Evolutionary conservation across 1,140 invertebrate species (phyloP).

Genomic region (Trichoplusia ni): DNA sequence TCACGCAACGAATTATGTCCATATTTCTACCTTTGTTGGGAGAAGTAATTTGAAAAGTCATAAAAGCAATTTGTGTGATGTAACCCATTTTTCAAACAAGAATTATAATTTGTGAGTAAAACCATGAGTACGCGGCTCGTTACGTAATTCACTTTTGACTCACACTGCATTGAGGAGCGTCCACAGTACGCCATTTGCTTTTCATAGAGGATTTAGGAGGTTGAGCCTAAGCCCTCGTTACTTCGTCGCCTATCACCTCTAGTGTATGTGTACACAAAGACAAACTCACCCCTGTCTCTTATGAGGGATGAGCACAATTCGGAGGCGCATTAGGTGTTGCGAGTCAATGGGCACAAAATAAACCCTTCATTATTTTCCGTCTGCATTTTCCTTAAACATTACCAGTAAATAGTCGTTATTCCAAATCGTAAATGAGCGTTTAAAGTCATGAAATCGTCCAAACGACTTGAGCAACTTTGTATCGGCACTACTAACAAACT

Average conservation of each 20-base stretch:
- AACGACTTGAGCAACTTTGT: too few relatives aligned
- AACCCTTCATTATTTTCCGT: not conserved
- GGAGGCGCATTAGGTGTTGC: not conserved
- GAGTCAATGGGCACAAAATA: constrained; percentile 7
- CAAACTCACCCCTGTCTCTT: constrained; percentile 4
- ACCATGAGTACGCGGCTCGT: too few relatives aligned
- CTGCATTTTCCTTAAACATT: not conserved
- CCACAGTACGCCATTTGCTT: too few relatives aligned
- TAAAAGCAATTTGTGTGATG: constrained; percentile 16
- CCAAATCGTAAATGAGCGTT: not conserved
- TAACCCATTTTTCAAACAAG: not conserved
- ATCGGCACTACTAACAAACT: too few relatives aligned
- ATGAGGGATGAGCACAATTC: not conserved
- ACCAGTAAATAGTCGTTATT: not conserved
- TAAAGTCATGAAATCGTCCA: too few relatives aligned
- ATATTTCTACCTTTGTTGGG: constrained; percentile 13
- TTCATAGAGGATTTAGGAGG: too few relatives aligned
- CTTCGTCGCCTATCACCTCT: not conserved
- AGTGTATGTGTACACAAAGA: not conserved
- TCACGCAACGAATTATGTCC: constrained; percentile 26
- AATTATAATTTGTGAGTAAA: not conserved
- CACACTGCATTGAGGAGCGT: too few relatives aligned
- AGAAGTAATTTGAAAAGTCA: constrained; percentile 12
- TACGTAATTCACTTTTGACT: too few relatives aligned
- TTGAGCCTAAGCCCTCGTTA: not conserved